Evolutionary conservation across 2,888 invertebrate species (phyloP).

Genomic region (Synanthedon myopaeformis): DNA sequence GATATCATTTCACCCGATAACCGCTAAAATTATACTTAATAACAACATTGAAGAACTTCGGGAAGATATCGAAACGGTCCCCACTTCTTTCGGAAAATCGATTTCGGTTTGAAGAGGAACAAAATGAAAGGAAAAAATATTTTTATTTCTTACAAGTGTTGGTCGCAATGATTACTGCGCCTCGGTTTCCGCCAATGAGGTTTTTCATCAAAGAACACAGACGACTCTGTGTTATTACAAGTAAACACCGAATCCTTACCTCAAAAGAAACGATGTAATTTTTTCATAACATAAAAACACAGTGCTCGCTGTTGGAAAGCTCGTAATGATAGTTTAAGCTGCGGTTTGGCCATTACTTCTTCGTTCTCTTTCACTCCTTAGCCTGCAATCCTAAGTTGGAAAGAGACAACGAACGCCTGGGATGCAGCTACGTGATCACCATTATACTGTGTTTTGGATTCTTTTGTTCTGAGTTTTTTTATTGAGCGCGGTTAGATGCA

Average conservation of each 20-base stretch:
- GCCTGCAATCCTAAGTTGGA: constrained; percentile 37
- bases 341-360: constrained; percentile 61
- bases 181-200: constrained; percentile 42
- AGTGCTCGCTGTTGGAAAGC: constrained; percentile 38
- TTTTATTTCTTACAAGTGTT: constrained; percentile 59
- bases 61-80: constrained; percentile 22
- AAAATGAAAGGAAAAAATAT: constrained; percentile 29
- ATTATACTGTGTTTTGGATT: constrained; percentile 60
- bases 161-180: constrained; percentile 42
- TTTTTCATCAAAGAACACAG: not conserved
- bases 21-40: constrained; percentile 30
- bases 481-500: constrained; percentile 36
- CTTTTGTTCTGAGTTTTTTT: constrained; percentile 45
- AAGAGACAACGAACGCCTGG: constrained; percentile 42
- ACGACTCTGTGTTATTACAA: not conserved
- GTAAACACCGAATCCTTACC: not conserved
- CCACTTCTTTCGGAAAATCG: constrained; percentile 39
- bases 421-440: constrained; percentile 63
- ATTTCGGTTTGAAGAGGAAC: constrained; percentile 33
- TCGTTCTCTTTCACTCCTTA: constrained; percentile 48
- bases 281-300: not conserved
- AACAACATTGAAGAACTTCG: not conserved
- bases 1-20: constrained; percentile 5
- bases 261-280: not conserved
- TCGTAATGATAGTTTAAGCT: constrained; percentile 56